phyloP scores from a whole-genome alignment of 2,113 vertebrate species.

The Xerus inauris region DNA sequence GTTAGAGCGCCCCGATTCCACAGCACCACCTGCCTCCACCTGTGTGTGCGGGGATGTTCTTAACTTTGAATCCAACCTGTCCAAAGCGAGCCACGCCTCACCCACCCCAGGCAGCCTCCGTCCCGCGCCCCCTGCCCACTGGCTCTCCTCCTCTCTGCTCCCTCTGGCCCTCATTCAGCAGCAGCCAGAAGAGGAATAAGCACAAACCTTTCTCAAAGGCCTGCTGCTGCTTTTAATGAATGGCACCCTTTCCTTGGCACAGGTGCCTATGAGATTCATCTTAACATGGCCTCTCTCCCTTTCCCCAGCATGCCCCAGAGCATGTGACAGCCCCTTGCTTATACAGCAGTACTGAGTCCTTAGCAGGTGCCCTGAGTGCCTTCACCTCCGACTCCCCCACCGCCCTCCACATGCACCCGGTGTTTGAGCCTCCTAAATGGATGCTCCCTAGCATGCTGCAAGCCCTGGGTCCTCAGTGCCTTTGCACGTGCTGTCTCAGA shows the following conservation, averaged over 20 bases:
- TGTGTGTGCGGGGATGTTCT: not conserved
- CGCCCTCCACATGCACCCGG: not conserved
- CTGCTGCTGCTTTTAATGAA: not conserved
- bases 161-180: not conserved
- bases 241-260: not conserved
- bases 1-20: no score
- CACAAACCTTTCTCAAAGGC: not conserved
- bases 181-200: not conserved
- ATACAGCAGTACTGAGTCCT: no score
- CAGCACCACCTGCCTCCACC: no score
- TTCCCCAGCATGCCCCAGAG: no score
- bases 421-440: not conserved
- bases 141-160: not conserved
- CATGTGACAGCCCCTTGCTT: no score
- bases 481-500: not conserved
- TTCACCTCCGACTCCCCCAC: not conserved
- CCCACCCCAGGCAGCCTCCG: not conserved
- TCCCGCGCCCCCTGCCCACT: not conserved
- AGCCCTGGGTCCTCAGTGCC: not conserved
- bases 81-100: not conserved
- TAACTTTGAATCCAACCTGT: not conserved
- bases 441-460: accelerated
- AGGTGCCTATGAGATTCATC: not conserved
- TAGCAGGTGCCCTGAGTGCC: no score
- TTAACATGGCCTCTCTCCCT: not conserved